These are phyloP conservation scores for Erynnis tages DNA, from an alignment of 2,888 invertebrate species.

Conservation along the genomic window DNA sequence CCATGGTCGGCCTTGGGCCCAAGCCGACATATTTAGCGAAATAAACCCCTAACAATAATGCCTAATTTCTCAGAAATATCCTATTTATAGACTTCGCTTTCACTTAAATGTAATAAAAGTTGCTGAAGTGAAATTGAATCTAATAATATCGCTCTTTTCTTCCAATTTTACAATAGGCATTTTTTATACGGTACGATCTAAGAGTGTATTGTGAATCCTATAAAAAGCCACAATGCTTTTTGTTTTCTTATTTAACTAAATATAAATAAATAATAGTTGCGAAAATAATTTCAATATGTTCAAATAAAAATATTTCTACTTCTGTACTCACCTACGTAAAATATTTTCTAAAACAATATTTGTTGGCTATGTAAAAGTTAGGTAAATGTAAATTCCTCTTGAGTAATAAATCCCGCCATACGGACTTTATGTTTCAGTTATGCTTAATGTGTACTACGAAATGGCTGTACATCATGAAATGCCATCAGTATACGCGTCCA, in stretches of 20 bases:
- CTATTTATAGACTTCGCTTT: too few species aligned
- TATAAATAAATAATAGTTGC: too few species aligned
- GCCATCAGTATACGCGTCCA: constrained; percentile 8
- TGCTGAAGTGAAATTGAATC: too few species aligned
- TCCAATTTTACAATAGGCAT: too few species aligned
- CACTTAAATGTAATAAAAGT: too few species aligned
- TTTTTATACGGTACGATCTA: too few species aligned
- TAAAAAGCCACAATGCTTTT: too few species aligned
- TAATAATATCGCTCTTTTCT: too few species aligned
- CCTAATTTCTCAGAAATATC: constrained; percentile 6
- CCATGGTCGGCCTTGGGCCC: constrained; percentile 35
- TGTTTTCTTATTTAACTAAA: too few species aligned
- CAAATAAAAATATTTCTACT: neutral
- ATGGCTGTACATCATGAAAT: constrained; percentile 23
- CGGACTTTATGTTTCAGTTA: constrained; percentile 10
- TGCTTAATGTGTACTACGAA: constrained; percentile 18
- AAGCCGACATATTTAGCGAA: constrained; percentile 10
- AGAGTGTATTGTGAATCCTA: too few species aligned
- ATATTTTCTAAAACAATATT: neutral
- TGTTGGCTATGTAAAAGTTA: neutral
- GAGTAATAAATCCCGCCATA: constrained; percentile 3
- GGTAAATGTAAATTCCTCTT: neutral
- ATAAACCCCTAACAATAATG: constrained; percentile 14
- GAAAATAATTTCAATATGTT: neutral
- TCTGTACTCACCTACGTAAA: neutral